Conservation (phyloP, 2,888 invertebrate genomes). For the Drosophila seclusa region DNA sequence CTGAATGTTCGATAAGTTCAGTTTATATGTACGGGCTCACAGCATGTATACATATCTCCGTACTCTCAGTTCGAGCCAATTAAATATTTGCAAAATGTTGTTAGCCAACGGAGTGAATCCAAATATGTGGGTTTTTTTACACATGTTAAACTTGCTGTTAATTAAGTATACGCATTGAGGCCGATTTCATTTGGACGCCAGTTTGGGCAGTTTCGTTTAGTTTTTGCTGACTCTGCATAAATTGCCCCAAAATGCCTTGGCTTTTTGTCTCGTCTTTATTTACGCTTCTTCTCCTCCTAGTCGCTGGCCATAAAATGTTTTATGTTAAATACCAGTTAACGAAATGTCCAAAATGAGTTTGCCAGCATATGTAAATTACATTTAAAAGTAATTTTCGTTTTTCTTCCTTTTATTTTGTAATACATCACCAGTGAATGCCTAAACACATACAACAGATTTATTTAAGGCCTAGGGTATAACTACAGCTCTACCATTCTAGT, state of each 20-base stretch:
- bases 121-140: slow-evolving; percentile 40
- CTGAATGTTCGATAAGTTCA: slow-evolving; percentile 54
- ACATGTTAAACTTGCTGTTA: slow-evolving; percentile 61
- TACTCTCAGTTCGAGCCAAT: slow-evolving; percentile 46
- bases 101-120: slow-evolving; percentile 23
- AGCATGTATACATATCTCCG: neutral
- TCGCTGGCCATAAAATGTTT: slow-evolving; percentile 44
- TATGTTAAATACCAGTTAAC: slow-evolving; percentile 56
- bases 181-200: slow-evolving; percentile 26
- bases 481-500: neutral
- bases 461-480: neutral
- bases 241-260: slow-evolving; percentile 47
- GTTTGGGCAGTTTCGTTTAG: slow-evolving; percentile 54
- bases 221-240: slow-evolving; percentile 73
- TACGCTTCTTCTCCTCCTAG: slow-evolving; percentile 12
- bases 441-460: neutral
- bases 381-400: slow-evolving; percentile 41
- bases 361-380: slow-evolving; percentile 70
- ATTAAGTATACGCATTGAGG: slow-evolving; percentile 71
- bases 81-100: slow-evolving; percentile 71
- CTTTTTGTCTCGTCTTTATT: slow-evolving; percentile 21
- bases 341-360: slow-evolving; percentile 53
- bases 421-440: slow-evolving; percentile 12
- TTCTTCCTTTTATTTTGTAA: slow-evolving; percentile 13
- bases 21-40: slow-evolving; percentile 4